Percentiles rank a stretch among this genome's conserved stretches.
Conservation (phyloP, 2,113 vertebrate species). For the Hepsetus odoe region DNA sequence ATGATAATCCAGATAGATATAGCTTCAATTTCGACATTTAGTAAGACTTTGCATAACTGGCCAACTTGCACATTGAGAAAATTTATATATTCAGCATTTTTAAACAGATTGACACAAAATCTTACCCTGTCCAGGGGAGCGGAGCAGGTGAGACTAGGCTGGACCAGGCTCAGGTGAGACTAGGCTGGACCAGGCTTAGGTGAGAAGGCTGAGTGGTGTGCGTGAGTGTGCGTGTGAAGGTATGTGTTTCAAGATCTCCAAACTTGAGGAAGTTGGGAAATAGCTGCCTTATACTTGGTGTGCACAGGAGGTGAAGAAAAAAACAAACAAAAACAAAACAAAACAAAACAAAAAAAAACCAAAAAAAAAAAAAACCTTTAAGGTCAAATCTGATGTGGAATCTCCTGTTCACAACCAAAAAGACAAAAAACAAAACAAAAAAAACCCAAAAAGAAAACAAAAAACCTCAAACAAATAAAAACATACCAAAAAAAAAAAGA, state of each 20-base stretch:
- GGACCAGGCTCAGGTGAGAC: conserved; percentile 78
- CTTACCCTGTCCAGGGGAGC: conserved; percentile 81
- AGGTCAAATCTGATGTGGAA: conserved; percentile 44
- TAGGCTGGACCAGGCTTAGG: conserved; percentile 72
- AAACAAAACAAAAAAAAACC: too few relatives aligned
- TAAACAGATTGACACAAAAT: background rate
- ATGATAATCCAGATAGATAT: too few relatives aligned
- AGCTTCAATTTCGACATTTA: too few relatives aligned
- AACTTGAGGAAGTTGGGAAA: conserved; percentile 73
- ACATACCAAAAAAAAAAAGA: conserved; percentile 60
- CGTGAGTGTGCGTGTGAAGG: conserved; percentile 42
- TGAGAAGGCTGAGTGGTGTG: conserved; percentile 79
- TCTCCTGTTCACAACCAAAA: conserved; percentile 72
- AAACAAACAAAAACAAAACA: too few relatives aligned
- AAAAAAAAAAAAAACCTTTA: conserved; percentile 51
- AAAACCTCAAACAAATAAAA: conserved; percentile 52
- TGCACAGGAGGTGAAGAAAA: conserved; percentile 71
- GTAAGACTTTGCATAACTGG: too few relatives aligned
- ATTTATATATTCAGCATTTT: too few relatives aligned
- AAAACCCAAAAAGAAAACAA: conserved; percentile 66
- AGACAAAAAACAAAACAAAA: conserved; percentile 61
- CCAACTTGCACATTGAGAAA: too few relatives aligned
- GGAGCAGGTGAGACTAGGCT: conserved; percentile 75
- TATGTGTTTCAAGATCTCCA: conserved; percentile 23
- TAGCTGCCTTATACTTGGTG: conserved; percentile 79